Evolutionary conservation across 2,797 vertebrate genomes (phyloP).

Genomic region (Sebastiscus albofasciatus): DNA sequence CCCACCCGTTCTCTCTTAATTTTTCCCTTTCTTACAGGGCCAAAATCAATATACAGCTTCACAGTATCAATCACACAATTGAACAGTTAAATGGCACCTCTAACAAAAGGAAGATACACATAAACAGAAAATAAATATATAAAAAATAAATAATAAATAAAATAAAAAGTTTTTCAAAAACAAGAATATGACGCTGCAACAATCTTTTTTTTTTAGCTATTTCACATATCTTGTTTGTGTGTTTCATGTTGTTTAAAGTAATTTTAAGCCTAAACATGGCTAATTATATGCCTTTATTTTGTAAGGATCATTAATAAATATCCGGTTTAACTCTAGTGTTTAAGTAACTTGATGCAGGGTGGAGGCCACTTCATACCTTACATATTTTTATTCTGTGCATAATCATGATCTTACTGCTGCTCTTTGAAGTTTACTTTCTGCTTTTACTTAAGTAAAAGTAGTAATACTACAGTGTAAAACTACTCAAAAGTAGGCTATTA

Average conservation of each 20-base stretch:
- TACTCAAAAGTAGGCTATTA: too few relatives aligned
- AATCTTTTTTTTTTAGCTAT: accelerated
- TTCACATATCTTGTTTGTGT: accelerated
- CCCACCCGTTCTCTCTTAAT: too few relatives aligned
- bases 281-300: slow-evolving; percentile 55
- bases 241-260: neutral
- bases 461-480: too few relatives aligned
- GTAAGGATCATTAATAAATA: accelerated
- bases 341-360: slow-evolving; percentile 30
- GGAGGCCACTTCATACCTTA: slow-evolving; percentile 52
- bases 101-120: too few relatives aligned
- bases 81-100: too few relatives aligned
- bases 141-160: too few relatives aligned
- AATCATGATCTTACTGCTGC: slow-evolving; percentile 6
- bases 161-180: too few relatives aligned
- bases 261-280: neutral
- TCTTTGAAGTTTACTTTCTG: neutral
- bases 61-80: too few relatives aligned
- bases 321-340: neutral
- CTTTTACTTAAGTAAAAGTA: too few relatives aligned
- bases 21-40: too few relatives aligned
- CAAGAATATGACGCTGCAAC: accelerated
- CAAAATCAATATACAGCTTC: too few relatives aligned
- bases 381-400: slow-evolving; percentile 55
- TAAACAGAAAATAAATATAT: too few relatives aligned